phyloP scores from a whole-genome alignment of 2,113 vertebrate species.

The Bos taurus region DNA sequence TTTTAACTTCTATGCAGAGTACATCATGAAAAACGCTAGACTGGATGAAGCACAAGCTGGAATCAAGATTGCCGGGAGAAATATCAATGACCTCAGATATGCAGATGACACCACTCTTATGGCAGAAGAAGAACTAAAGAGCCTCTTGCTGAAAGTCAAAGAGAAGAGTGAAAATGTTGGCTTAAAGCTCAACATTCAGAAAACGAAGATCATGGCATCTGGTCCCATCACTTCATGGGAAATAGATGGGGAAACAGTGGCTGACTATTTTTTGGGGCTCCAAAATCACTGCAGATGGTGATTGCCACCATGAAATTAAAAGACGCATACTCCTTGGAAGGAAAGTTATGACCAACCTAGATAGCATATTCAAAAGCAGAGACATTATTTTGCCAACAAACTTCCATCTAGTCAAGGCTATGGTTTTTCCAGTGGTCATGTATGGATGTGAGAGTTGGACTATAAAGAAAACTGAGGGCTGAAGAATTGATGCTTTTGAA shows the following conservation, averaged over 20 bases:
- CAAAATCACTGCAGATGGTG: neutral
- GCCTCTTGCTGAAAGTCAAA: neutral
- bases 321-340: neutral
- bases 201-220: too few species aligned
- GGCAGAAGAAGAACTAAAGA: neutral
- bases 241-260: neutral
- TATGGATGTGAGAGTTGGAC: neutral
- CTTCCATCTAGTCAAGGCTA: neutral
- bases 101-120: neutral
- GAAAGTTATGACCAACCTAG: neutral
- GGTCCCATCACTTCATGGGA: too few species aligned
- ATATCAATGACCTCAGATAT: neutral
- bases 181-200: too few species aligned
- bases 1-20: neutral
- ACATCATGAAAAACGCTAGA: neutral
- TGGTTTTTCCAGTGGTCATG: neutral
- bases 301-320: neutral
- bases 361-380: neutral
- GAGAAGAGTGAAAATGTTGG: neutral
- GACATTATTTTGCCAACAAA: neutral
- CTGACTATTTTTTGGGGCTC: neutral
- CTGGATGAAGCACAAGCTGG: neutral
- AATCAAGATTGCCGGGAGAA: neutral
- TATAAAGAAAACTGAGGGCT: neutral
- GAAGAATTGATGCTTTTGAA: neutral